Evolutionary conservation across 2,797 vertebrate species (phyloP).

Genomic region (Spea hammondii): DNA sequence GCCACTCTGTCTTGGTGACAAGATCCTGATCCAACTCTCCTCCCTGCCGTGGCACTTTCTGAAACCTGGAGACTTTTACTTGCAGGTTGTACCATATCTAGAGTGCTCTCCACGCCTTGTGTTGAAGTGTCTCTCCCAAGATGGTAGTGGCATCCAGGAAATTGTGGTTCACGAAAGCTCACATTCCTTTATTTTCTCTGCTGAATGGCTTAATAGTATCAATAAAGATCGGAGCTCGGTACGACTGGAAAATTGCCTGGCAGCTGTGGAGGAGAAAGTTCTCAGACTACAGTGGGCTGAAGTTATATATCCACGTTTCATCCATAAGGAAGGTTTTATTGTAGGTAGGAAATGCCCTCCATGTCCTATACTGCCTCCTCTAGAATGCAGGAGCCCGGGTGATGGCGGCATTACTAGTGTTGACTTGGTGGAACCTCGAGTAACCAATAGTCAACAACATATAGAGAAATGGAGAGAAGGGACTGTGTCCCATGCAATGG

Average conservation of each 20-base stretch:
- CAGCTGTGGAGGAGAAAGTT: slow-evolving; percentile 82
- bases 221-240: slow-evolving; percentile 82
- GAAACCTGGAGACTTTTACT: slow-evolving; percentile 87
- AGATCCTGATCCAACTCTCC: slow-evolving; percentile 87
- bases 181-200: slow-evolving; percentile 84
- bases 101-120: slow-evolving; percentile 83
- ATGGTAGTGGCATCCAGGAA: slow-evolving; percentile 83
- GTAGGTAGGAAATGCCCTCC: slow-evolving; percentile 62
- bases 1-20: slow-evolving; percentile 86
- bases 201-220: slow-evolving; percentile 87
- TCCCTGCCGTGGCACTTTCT: slow-evolving; percentile 87
- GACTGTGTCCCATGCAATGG: slow-evolving; percentile 53
- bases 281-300: slow-evolving; percentile 83
- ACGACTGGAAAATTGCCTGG: slow-evolving; percentile 80
- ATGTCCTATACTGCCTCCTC: slow-evolving; percentile 59
- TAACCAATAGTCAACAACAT: slow-evolving; percentile 22
- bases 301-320: slow-evolving; percentile 86
- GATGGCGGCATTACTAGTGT: slow-evolving; percentile 66
- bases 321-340: slow-evolving; percentile 76
- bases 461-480: slow-evolving; percentile 20
- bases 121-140: slow-evolving; percentile 83
- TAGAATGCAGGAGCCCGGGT: slow-evolving; percentile 65
- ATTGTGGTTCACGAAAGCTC: slow-evolving; percentile 80
- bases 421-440: slow-evolving; percentile 59
- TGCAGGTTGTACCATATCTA: slow-evolving; percentile 88